Evolutionary conservation across 2,113 vertebrate genomes (phyloP), one percentile per base, ranked within the genome.

Genomic region (Theristicus caerulescens): DNA sequence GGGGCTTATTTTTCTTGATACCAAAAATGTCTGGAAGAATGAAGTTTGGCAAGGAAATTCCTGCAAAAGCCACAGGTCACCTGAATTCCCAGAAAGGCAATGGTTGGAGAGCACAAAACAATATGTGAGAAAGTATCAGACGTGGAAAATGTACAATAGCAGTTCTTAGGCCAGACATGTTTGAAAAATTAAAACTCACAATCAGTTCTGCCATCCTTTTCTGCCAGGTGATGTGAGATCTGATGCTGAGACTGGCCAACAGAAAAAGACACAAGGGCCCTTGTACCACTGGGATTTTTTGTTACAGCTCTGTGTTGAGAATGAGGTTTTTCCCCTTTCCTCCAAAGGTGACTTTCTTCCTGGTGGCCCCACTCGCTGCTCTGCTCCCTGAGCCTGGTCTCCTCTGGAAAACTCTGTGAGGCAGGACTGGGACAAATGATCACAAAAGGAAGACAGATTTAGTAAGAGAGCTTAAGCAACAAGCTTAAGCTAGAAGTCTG

Each of bases 1-100:
- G 46, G 59, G 46, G 25, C 47, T 93, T 95, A 86, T 95, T 96
- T 95, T 95, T 95, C 92, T 93, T 94, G 76, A 92, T 92, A 91
- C 86, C 83, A 91, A 94, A 90, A 94, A 71, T 78, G 65, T 94
- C 90, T 88, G 86, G 69, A 72, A 91, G 90, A 91, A 81, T 81
- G 61, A 93, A 88, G 14, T 86, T 86, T 83, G 72, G 64, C 61
- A 83, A 90, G 64, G 79, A 97, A 86, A 92, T 82, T 81, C 72
- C 77, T 92, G 16, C 72, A 81, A 49, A 93, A 92, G 82, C 88
- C 88, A 92, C 88, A 88, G 32, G 40, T 86, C 86, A 93, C 95
- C 92, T 82, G 88, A 88, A 91, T 92, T 96, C 94, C 59, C 82
- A 72, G 80, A 83, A 96, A 92, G 36, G 27, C 76, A 86, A 36